These are phyloP conservation scores for Galago senegalensis DNA, from an alignment of 2,797 vertebrate genomes.

Conservation along the genomic window DNA sequence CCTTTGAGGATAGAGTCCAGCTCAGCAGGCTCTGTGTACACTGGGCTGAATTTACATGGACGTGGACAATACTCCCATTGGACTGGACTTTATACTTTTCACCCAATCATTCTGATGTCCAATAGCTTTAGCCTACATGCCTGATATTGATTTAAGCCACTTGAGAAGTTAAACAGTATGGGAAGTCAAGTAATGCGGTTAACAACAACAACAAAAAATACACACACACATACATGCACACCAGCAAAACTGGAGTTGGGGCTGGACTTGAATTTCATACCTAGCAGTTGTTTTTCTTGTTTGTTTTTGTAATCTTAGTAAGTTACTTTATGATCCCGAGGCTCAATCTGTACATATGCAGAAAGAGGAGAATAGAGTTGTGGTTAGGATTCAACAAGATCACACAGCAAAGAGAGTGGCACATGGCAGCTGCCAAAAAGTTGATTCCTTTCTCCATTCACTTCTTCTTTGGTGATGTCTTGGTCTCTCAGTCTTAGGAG, in stretches of 20 bases:
- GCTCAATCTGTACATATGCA: neutral
- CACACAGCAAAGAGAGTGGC: neutral
- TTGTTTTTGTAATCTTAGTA: conserved; percentile 18
- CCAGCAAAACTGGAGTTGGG: neutral
- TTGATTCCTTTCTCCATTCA: neutral
- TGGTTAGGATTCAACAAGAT: neutral
- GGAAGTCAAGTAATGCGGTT: neutral
- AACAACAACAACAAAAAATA: neutral
- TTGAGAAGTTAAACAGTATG: conserved; percentile 31
- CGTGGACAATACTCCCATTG: neutral
- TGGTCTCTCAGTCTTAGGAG: conserved; percentile 1
- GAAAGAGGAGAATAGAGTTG: neutral
- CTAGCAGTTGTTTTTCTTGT: neutral
- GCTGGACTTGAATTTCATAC: neutral
- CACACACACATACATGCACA: neutral
- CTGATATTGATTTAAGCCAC: conserved; percentile 47
- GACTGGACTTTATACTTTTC: conserved; percentile 15
- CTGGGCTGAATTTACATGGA: neutral
- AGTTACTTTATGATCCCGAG: conserved; percentile 10
- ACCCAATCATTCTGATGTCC: neutral
- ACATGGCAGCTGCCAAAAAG: neutral
- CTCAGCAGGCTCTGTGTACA: neutral
- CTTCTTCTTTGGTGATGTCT: neutral
- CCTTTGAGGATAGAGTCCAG: neutral
- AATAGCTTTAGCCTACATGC: neutral